Base-by-base conservation (phyloP, 2,888 invertebrate species). In the Mylabris sibirica region DNA sequence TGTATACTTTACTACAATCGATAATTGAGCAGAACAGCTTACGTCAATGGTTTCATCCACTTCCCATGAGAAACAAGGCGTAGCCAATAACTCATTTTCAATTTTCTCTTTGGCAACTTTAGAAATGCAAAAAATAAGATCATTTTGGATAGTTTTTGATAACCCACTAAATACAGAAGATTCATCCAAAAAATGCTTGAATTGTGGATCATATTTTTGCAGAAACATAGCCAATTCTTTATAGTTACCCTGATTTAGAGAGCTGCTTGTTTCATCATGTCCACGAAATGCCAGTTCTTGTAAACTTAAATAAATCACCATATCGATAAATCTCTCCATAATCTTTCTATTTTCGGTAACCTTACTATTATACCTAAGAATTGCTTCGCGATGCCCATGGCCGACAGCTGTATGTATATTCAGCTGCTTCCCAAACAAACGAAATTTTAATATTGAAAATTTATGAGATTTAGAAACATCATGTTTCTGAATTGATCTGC, bases 11-110 rank as follows among this genome's bases (percentile, higher is more conserved):
- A 63, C 24, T 22, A 64, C 41, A 24, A 64, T 11, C 12, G 64
- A 22, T 24, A 64, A 59, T 57, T 64, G 64, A 22, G 59, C 17
- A 57, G n/a, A 14, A 63, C 63, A 44, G n/a, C 24, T 53, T 34
- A 64, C 20, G 59, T 60, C 60, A 49, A 30, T 35, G 1, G 35
- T 35, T 35, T 35, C 35, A 9, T 35, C 35, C 4, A 35, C 8
- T 35, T 35, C 35, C 9, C 35, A 35, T 35, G 35, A 35, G 35
- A 35, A 35, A 35, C 35, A 35, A 35, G 2, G 35, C 6, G 35
- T 35, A 12, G 34, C 34, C 9, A 8, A 8, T 34, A 34, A 34
- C 34, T 34, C 34, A 34, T 34, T 34, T 34, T 34, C 34, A 34
- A 34, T 34, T 34, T 34, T 34, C 8, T 34, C 34, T 9, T 34